These are phyloP conservation scores for Parazoanthus swiftii DNA, from an alignment of 92 coral and sea anemone species.

Conservation along the genomic window DNA sequence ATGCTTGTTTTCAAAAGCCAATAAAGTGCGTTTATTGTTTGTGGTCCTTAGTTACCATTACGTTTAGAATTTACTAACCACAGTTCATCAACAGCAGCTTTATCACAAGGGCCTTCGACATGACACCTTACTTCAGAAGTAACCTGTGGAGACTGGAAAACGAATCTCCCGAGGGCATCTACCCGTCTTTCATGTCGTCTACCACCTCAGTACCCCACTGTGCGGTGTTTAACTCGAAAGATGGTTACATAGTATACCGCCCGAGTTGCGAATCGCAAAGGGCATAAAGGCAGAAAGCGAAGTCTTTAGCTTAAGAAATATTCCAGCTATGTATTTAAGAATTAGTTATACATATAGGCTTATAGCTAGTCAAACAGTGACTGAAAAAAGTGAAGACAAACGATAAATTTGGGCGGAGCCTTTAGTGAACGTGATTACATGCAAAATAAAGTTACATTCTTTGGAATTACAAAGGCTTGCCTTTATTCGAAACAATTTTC, in stretches of 20 bases:
- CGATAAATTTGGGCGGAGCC: background rate
- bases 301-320: background rate
- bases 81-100: background rate
- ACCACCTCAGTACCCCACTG: background rate
- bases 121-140: background rate
- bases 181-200: background rate
- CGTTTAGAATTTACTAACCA: background rate
- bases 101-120: slow-evolving; percentile 24
- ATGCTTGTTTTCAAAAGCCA: background rate
- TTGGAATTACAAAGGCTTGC: background rate
- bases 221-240: background rate
- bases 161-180: no score
- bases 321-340: background rate
- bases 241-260: background rate
- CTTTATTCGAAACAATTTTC: background rate
- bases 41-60: background rate
- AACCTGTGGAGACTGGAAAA: background rate
- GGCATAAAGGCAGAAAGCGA: background rate
- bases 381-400: background rate
- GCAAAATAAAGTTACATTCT: background rate
- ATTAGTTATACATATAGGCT: background rate
- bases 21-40: background rate
- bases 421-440: background rate
- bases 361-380: background rate
- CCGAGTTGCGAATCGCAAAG: background rate